Percentiles rank a stretch among this genome's conserved stretches.
phyloP scores from a whole-genome alignment of 1,140 invertebrate species.

The Euura saliciscinereae region DNA sequence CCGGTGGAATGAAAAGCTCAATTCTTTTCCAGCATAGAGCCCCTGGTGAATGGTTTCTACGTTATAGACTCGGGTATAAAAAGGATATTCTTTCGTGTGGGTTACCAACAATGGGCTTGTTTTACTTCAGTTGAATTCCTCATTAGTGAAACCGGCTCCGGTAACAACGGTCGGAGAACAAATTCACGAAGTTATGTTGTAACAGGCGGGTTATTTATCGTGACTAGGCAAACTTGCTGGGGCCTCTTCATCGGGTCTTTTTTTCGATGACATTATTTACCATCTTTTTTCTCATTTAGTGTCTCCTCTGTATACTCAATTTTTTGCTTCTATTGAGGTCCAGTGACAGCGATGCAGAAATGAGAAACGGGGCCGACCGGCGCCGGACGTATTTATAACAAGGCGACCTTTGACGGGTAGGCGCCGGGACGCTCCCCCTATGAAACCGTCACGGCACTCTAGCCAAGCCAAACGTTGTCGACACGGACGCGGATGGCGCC shows the following conservation, averaged over 20 bases:
- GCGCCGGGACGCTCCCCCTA: constrained; percentile 22
- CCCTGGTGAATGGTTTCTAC: neutral
- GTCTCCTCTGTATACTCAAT: too few species aligned
- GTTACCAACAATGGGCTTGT: neutral
- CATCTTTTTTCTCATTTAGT: too few species aligned
- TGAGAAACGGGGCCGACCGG: constrained; percentile 31
- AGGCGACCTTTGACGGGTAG: constrained; percentile 42
- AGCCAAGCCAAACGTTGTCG: neutral
- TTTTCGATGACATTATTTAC: too few species aligned
- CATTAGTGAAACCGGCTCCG: neutral
- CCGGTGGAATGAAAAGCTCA: neutral
- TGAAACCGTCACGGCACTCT: constrained; percentile 13
- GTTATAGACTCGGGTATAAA: neutral
- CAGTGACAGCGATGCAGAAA: constrained; percentile 21
- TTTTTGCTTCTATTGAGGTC: neutral
- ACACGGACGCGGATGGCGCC: constrained; percentile 6
- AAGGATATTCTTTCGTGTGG: neutral
- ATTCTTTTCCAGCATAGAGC: neutral
- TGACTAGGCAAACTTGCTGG: too few species aligned
- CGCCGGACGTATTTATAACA: constrained; percentile 45
- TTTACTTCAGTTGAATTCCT: neutral
- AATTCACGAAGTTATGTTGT: too few species aligned
- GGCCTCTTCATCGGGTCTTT: too few species aligned
- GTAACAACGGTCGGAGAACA: too few species aligned
- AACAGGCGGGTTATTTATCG: too few species aligned